A percentile compares a stretch with the other conserved stretches of the same genome.
Conservation (phyloP, 64 coral and sea anemone species). For the Pachyseris speciosa region DNA sequence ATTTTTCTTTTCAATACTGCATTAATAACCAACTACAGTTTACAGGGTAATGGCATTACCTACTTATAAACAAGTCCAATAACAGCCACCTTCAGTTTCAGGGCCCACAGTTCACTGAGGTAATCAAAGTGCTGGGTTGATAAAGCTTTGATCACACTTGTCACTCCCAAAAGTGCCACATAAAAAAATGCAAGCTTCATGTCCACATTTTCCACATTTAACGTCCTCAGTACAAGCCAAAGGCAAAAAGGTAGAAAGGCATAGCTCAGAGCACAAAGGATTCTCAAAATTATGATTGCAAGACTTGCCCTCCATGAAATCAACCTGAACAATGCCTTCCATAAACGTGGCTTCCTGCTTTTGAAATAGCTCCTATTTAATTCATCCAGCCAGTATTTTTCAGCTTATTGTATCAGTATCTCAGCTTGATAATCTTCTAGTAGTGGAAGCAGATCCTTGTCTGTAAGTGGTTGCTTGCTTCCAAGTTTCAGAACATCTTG, state of each 20-base stretch:
- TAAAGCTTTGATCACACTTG: neutral
- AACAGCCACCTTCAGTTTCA: neutral
- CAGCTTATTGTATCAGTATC: neutral
- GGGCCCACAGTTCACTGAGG: neutral
- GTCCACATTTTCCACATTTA: neutral
- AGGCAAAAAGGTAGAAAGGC: neutral
- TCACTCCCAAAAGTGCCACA: neutral
- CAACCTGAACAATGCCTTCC: slow-evolving; percentile 9
- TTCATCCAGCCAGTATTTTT: slow-evolving; percentile 23
- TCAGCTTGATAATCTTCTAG: neutral
- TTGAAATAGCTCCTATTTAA: neutral
- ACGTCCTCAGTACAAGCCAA: neutral
- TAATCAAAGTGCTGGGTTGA: slow-evolving; percentile 12
- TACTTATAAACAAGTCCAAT: neutral
- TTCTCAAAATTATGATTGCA: slow-evolving; percentile 24
- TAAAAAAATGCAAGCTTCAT: neutral
- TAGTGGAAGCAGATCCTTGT: neutral
- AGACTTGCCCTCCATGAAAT: slow-evolving; percentile 11
- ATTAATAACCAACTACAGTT: too few species aligned
- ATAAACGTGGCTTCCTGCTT: slow-evolving; percentile 1
- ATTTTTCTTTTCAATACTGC: neutral
- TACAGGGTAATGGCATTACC: too few species aligned
- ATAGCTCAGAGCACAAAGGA: slow-evolving; percentile 9
- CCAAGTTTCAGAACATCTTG: neutral
- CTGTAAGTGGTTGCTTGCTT: neutral